Evolutionary conservation across 2,888 invertebrate genomes (phyloP).

Genomic region (Azorinus chamasolen): DNA sequence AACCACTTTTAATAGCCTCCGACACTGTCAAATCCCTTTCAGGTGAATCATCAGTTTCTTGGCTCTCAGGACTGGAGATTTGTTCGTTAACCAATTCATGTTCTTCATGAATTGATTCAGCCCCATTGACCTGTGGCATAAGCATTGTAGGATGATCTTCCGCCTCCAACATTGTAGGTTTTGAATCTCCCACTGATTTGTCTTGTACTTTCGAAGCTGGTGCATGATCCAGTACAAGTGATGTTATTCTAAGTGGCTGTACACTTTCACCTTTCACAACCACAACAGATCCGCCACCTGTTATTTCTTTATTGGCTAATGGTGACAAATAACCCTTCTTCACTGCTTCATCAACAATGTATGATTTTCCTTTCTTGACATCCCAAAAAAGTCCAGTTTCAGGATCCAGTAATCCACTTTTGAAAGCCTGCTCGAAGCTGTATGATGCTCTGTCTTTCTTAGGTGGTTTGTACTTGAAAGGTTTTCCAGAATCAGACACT

Average conservation of each 20-base stretch:
- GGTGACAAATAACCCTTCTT: conserved; percentile 84
- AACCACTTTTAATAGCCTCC: conserved; percentile 72
- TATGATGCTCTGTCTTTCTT: conserved; percentile 80
- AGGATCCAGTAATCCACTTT: conserved; percentile 92
- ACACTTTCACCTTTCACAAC: conserved; percentile 73
- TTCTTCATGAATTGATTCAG: not conserved
- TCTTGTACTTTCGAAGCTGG: conserved; percentile 2
- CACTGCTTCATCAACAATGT: conserved; percentile 93
- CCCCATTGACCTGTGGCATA: not conserved
- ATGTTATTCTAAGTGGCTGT: conserved; percentile 30
- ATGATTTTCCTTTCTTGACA: conserved; percentile 88
- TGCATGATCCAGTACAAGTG: conserved; percentile 23
- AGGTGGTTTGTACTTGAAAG: conserved; percentile 78
- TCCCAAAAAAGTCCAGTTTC: conserved; percentile 91
- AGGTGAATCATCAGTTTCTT: not conserved
- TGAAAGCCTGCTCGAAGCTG: conserved; percentile 90
- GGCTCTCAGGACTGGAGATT: not conserved
- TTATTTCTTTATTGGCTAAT: conserved; percentile 76
- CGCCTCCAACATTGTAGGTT: not conserved
- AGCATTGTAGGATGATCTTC: not conserved
- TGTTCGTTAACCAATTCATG: not conserved
- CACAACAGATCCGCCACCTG: conserved; percentile 72
- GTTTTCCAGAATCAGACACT: conserved; percentile 72
- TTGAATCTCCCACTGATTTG: not conserved
- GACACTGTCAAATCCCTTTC: conserved; percentile 30